A percentile compares a stretch with the other conserved stretches of the same genome.
phyloP scores from a whole-genome alignment of 2,797 vertebrate genomes.

The Centroberyx gerrardi region DNA sequence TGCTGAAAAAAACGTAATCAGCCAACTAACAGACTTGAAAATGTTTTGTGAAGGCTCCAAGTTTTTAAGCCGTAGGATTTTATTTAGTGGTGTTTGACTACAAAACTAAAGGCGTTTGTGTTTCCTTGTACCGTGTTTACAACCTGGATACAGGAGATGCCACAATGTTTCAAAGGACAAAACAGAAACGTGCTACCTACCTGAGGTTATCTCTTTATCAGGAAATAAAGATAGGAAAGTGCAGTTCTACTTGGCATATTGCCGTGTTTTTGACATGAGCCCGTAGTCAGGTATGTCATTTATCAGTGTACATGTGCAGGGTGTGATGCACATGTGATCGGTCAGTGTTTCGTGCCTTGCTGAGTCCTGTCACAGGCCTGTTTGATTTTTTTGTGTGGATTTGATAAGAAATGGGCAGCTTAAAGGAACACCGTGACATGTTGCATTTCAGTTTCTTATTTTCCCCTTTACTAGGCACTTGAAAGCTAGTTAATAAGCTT shows the following conservation, averaged over 20 bases:
- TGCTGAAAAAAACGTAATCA: too few relatives aligned
- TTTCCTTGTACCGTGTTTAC: conserved; percentile 14
- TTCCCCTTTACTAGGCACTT: not conserved
- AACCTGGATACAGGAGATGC: not conserved
- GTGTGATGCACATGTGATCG: not conserved
- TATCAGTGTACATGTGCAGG: not conserved
- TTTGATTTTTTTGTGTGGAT: too few relatives aligned
- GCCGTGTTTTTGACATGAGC: not conserved
- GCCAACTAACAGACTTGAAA: too few relatives aligned
- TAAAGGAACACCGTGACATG: not conserved
- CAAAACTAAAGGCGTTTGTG: too few relatives aligned
- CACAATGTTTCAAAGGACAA: conserved; percentile 5
- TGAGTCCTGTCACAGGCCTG: not conserved
- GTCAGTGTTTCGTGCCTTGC: not conserved
- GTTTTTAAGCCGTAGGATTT: too few relatives aligned
- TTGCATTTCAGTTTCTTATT: not conserved
- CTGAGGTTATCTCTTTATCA: conserved; percentile 27
- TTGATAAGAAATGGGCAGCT: too few relatives aligned
- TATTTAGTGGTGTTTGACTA: too few relatives aligned
- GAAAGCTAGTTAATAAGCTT: not conserved
- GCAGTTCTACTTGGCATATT: not conserved
- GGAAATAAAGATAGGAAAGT: not conserved
- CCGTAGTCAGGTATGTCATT: not conserved
- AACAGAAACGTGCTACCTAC: not conserved
- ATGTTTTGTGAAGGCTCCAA: too few relatives aligned